These are phyloP conservation scores for Meloe dianella DNA, from an alignment of 2,888 invertebrate species.

Conservation along the genomic window DNA sequence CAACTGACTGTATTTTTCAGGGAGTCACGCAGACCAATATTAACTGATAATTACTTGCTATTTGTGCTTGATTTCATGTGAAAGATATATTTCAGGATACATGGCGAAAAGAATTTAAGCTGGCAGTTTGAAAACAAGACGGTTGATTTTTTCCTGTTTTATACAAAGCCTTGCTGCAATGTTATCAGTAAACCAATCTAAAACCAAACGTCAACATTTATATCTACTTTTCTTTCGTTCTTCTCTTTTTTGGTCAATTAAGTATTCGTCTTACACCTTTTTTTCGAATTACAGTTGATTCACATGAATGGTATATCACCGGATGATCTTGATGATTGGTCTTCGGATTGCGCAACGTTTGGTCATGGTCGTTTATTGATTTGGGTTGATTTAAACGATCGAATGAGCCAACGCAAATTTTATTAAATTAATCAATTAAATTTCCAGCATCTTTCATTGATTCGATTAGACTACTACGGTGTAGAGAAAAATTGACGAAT, in stretches of 20 bases:
- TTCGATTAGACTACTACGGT: neutral
- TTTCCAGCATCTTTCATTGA: no score
- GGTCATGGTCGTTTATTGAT: no score
- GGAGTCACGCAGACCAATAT: slow-evolving; percentile 55
- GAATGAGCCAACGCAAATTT: no score
- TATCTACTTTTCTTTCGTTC: no score
- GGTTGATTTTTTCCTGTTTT: neutral
- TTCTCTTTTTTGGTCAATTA: no score
- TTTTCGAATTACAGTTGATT: no score
- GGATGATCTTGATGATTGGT: no score
- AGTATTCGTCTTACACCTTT: no score
- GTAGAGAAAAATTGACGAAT: slow-evolving; percentile 44
- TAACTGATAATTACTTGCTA: slow-evolving; percentile 54
- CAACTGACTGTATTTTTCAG: slow-evolving; percentile 51
- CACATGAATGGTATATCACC: no score
- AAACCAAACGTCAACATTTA: neutral
- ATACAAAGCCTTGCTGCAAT: neutral
- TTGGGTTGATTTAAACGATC: no score
- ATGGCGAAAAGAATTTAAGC: neutral
- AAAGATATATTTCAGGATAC: slow-evolving; percentile 35
- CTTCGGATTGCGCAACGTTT: neutral
- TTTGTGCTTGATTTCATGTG: slow-evolving; percentile 49
- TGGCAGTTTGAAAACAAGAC: slow-evolving; percentile 3
- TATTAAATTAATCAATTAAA: no score
- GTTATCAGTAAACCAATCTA: neutral